Conservation (phyloP, 2,797 vertebrate species). For the Sebastolobus alascanus region DNA sequence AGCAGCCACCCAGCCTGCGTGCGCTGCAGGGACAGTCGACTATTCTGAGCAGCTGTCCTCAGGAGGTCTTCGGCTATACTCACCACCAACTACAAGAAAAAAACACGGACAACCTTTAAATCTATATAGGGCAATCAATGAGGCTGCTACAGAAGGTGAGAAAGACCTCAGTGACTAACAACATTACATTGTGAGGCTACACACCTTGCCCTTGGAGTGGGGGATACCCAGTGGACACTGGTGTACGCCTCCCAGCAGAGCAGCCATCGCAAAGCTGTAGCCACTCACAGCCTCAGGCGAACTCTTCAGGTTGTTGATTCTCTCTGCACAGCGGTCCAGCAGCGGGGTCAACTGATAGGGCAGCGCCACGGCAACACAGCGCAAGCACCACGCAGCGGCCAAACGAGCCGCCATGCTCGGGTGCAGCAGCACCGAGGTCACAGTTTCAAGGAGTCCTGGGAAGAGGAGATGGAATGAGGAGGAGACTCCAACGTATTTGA, state of each 20-base stretch:
- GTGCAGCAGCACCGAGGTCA: constrained; percentile 96
- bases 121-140: background rate
- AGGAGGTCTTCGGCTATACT: constrained; percentile 98
- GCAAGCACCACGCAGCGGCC: constrained; percentile 96
- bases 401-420: constrained; percentile 98
- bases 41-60: constrained; percentile 96
- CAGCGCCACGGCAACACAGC: constrained; percentile 95
- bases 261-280: constrained; percentile 99
- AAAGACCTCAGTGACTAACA: background rate
- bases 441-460: constrained; percentile 94
- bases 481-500: background rate
- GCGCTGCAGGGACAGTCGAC: constrained; percentile 95
- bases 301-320: constrained; percentile 96
- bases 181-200: constrained; percentile 30
- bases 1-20: constrained; percentile 99
- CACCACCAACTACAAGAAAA: constrained; percentile 92
- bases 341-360: constrained; percentile 96
- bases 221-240: constrained; percentile 98
- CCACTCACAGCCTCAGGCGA: constrained; percentile 98
- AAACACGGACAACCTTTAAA: constrained; percentile 11
- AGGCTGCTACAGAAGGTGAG: background rate
- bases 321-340: constrained; percentile 95
- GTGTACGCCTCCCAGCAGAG: constrained; percentile 95
- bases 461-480: background rate
- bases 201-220: constrained; percentile 98